These are phyloP conservation scores for Dendrolimus pini DNA, from an alignment of 2,888 invertebrate species.

Conservation along the genomic window DNA sequence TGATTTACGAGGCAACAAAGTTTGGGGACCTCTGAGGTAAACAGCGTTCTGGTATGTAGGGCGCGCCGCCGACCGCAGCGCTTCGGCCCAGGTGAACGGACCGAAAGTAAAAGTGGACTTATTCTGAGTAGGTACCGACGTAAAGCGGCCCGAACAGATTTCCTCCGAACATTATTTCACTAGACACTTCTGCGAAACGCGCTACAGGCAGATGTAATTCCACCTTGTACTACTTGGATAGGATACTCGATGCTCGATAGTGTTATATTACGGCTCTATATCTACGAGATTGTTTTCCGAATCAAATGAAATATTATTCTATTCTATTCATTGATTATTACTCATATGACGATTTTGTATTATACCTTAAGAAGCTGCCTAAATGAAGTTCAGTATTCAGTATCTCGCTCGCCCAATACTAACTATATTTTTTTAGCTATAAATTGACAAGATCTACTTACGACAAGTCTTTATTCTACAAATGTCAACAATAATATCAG, in stretches of 20 bases:
- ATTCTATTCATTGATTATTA: too few relatives aligned
- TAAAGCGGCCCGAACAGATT: slow-evolving; percentile 39
- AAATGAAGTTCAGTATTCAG: too few relatives aligned
- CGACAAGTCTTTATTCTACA: too few relatives aligned
- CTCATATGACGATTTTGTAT: too few relatives aligned
- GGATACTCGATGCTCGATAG: not conserved
- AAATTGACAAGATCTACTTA: too few relatives aligned
- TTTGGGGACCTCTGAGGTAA: slow-evolving; percentile 15
- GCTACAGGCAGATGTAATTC: not conserved
- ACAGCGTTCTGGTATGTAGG: slow-evolving; percentile 36
- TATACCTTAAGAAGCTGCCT: too few relatives aligned
- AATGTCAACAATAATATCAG: too few relatives aligned
- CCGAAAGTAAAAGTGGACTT: slow-evolving; percentile 66
- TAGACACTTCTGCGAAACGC: slow-evolving; percentile 10
- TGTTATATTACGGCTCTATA: not conserved
- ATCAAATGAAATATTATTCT: too few relatives aligned
- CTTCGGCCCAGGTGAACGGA: slow-evolving; percentile 53
- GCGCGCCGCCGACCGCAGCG: slow-evolving; percentile 33
- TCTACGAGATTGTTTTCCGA: not conserved
- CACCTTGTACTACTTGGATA: not conserved
- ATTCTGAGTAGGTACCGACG: slow-evolving; percentile 16
- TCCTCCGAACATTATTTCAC: slow-evolving; percentile 31
- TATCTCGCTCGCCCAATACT: too few relatives aligned
- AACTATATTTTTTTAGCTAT: too few relatives aligned
- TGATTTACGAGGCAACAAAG: too few relatives aligned